phyloP scores from a whole-genome alignment of 2,888 invertebrate species.

The Euphydryas editha region DNA sequence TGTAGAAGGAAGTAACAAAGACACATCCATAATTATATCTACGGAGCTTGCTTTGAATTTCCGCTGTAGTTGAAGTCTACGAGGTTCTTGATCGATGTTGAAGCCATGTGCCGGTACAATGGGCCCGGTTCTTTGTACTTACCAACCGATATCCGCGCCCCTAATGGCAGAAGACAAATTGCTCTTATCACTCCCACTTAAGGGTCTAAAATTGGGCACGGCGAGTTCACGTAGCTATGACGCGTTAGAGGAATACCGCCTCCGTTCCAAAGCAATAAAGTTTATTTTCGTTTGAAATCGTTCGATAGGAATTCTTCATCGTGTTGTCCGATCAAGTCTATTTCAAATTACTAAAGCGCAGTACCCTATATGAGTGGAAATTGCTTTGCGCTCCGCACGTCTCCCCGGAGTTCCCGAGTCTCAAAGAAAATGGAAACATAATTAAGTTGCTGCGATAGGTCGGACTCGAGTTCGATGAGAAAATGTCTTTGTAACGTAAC shows the following conservation, averaged over 20 bases:
- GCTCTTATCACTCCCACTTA: slow-evolving; percentile 46
- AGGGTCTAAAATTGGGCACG: slow-evolving; percentile 38
- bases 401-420: slow-evolving; percentile 40
- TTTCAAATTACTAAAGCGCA: slow-evolving; percentile 41
- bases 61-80: not conserved
- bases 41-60: not conserved
- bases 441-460: slow-evolving; percentile 43
- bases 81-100: slow-evolving; percentile 11
- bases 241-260: not conserved
- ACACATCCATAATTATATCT: not conserved
- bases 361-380: slow-evolving; percentile 42
- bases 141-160: slow-evolving; percentile 26
- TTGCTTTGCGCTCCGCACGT: slow-evolving; percentile 42
- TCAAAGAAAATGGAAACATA: slow-evolving; percentile 45
- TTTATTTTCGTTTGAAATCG: slow-evolving; percentile 7
- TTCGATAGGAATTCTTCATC: slow-evolving; percentile 29
- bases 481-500: slow-evolving; percentile 26
- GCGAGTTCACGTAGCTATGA: slow-evolving; percentile 11
- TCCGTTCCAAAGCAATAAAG: not conserved
- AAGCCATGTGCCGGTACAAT: slow-evolving; percentile 8
- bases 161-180: slow-evolving; percentile 45
- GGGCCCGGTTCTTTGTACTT: slow-evolving; percentile 17
- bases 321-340: slow-evolving; percentile 38
- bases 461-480: slow-evolving; percentile 26
- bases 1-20: not conserved